These are phyloP conservation scores for Psephotus haematonotus DNA, from an alignment of 2,113 vertebrate genomes.

Conservation along the genomic window DNA sequence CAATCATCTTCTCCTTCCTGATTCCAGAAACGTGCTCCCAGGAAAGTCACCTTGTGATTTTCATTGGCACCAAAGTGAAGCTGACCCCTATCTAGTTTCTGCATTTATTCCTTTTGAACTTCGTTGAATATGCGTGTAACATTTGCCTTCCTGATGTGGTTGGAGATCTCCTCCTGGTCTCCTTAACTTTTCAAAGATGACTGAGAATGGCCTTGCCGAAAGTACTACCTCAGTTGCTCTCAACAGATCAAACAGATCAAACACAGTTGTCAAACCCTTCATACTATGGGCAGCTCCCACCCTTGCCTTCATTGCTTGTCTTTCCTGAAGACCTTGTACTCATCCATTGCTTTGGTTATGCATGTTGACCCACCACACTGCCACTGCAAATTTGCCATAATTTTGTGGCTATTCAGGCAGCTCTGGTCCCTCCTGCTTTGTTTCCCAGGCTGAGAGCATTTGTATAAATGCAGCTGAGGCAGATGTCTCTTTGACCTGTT, in stretches of 20 bases:
- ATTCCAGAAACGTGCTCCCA: neutral
- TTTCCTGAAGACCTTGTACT: neutral
- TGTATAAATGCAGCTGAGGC: neutral
- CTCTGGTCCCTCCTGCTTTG: neutral
- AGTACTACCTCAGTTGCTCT: neutral
- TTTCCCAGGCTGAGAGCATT: neutral
- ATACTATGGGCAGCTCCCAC: neutral
- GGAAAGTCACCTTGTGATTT: rapidly evolving
- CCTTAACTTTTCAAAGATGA: neutral
- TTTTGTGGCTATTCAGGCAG: neutral
- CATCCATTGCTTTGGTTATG: neutral
- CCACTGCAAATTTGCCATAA: neutral
- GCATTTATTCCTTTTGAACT: neutral
- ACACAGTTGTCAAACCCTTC: neutral
- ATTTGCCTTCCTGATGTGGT: neutral
- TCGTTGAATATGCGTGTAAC: neutral
- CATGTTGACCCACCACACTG: neutral
- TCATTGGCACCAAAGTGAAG: neutral
- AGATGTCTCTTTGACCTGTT: neutral
- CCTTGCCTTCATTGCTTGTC: neutral
- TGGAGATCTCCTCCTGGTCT: neutral
- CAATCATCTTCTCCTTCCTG: neutral
- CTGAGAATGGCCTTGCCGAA: neutral
- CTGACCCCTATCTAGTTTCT: neutral
- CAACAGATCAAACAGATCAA: neutral